These are phyloP conservation scores for Liodrosophila aerea DNA, from an alignment of 2,888 invertebrate genomes.

Conservation along the genomic window DNA sequence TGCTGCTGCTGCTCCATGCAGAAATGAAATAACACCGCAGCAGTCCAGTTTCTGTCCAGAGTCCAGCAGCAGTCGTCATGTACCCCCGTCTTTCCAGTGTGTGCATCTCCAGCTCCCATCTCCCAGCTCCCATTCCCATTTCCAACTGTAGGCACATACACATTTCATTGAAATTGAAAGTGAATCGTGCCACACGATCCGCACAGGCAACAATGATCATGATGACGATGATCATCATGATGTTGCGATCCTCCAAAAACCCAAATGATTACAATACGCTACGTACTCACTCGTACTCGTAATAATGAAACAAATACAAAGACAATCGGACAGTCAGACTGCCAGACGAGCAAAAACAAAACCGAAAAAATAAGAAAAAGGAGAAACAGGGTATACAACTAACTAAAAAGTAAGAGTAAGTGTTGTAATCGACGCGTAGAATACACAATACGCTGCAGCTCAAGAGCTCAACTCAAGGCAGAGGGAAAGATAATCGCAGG, in stretches of 20 bases:
- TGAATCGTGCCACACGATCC: constrained; percentile 77
- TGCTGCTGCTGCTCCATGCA: constrained; percentile 60
- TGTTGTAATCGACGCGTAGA: constrained; percentile 8
- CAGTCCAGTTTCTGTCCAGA: constrained; percentile 57
- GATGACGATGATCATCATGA: constrained; percentile 5
- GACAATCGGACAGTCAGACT: constrained; percentile 7
- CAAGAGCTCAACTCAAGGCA: too few species aligned
- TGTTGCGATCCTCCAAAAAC: constrained; percentile 57
- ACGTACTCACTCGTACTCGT: constrained; percentile 13
- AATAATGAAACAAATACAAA: constrained; percentile 58
- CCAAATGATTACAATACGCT: constrained; percentile 51
- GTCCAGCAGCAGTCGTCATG: constrained; percentile 23
- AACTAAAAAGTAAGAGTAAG: constrained; percentile 20
- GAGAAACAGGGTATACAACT: constrained; percentile 11
- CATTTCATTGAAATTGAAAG: constrained; percentile 77
- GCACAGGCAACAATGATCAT: constrained; percentile 23
- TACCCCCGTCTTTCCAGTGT: constrained; percentile 33
- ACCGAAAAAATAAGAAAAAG: constrained; percentile 21
- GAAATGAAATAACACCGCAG: constrained; percentile 72
- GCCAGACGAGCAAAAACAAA: too few species aligned
- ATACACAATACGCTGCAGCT: constrained; percentile 32
- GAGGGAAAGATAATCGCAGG: too few species aligned
- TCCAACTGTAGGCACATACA: constrained; percentile 14
- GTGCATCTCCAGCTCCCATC: constrained; percentile 22
- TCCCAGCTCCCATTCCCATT: constrained; percentile 12